phyloP scores from a whole-genome alignment of 2,113 vertebrate species.

The Callocephalon fimbriatum region DNA sequence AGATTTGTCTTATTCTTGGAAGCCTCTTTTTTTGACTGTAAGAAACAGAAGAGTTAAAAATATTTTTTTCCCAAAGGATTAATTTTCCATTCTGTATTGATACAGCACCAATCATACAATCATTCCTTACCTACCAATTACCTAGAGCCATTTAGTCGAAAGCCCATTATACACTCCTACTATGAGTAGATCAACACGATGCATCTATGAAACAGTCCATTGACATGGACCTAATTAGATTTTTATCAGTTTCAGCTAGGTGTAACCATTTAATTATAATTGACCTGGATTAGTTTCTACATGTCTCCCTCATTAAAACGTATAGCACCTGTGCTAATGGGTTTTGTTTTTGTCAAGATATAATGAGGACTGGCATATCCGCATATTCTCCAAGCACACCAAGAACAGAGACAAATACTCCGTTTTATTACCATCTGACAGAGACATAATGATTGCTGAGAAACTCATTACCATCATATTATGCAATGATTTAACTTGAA shows the following conservation, averaged over 20 bases:
- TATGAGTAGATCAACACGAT: neutral
- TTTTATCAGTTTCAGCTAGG: constrained; percentile 66
- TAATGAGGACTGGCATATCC: constrained; percentile 78
- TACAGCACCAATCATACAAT: neutral
- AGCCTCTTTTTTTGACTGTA: neutral
- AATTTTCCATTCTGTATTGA: neutral
- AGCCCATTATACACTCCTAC: neutral
- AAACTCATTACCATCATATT: constrained; percentile 77
- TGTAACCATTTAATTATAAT: constrained; percentile 68
- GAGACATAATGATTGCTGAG: constrained; percentile 77
- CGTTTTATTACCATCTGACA: constrained; percentile 77
- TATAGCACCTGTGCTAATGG: constrained; percentile 74
- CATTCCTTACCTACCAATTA: neutral
- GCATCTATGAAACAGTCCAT: neutral
- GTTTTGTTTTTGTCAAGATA: constrained; percentile 74
- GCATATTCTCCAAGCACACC: constrained; percentile 55
- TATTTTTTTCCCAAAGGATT: neutral
- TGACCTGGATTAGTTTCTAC: constrained; percentile 73
- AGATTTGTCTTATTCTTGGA: neutral
- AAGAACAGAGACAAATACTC: constrained; percentile 68
- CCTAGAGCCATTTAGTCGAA: neutral
- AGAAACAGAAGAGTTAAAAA: neutral
- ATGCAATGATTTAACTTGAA: constrained; percentile 75
- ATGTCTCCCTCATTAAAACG: constrained; percentile 73
- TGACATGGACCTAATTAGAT: constrained; percentile 60